Percentiles rank a stretch among this genome's conserved stretches.
These are phyloP conservation scores for Cephalophus harveyi DNA, from an alignment of 2,113 vertebrate species.

Conservation along the genomic window DNA sequence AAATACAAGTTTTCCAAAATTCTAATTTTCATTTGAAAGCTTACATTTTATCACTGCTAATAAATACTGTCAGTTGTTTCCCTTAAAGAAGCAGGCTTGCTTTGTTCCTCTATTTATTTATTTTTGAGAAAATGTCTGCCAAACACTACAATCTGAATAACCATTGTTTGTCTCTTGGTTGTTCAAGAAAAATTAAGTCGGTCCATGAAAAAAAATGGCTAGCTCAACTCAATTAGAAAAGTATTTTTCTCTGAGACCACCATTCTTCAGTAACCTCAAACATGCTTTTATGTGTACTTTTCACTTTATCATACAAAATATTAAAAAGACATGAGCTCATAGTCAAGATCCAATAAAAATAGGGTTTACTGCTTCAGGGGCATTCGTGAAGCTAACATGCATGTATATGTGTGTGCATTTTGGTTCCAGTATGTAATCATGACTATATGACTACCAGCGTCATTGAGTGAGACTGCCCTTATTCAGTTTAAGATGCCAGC, in stretches of 20 bases:
- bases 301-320: background rate
- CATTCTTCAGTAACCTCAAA: background rate
- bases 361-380: background rate
- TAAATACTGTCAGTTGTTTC: slow-evolving; percentile 15
- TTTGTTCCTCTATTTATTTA: background rate
- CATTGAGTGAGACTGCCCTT: background rate
- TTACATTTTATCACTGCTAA: slow-evolving; percentile 23
- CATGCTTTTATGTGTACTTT: background rate
- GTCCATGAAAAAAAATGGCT: background rate
- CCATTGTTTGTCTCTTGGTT: background rate
- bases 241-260: background rate
- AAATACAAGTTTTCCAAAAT: slow-evolving; percentile 15
- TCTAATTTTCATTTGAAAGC: slow-evolving; percentile 43
- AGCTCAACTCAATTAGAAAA: background rate
- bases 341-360: background rate
- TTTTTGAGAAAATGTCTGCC: slow-evolving; percentile 21
- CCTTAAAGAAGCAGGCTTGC: background rate
- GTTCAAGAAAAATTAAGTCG: slow-evolving; percentile 27
- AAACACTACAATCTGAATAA: slow-evolving; percentile 12
- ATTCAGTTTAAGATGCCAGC: background rate
- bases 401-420: background rate
- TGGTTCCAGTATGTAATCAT: background rate
- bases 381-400: background rate
- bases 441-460: background rate
- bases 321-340: background rate